Percentiles rank a stretch among this genome's conserved stretches.
phyloP scores from a whole-genome alignment of 2,888 invertebrate species.

The Cephus pulcher region DNA sequence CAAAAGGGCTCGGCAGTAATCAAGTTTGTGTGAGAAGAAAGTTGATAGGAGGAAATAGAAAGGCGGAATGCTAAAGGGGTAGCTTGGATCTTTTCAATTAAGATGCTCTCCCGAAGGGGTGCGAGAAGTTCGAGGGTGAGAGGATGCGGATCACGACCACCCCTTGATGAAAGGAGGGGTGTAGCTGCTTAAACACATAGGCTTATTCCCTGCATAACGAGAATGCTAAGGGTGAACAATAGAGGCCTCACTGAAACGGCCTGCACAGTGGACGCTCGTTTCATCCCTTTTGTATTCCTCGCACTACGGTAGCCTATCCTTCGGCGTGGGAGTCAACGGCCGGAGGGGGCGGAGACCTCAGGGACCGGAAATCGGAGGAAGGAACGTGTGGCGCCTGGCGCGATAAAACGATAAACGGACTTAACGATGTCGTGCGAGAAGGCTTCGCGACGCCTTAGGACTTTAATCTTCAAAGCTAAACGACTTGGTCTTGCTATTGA shows the following conservation, averaged over 20 bases:
- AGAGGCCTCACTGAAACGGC: background rate
- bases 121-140: background rate
- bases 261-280: background rate
- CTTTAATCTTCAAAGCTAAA: constrained; percentile 46
- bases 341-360: background rate
- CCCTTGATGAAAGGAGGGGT: background rate
- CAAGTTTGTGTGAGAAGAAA: background rate
- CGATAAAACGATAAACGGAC: constrained; percentile 15
- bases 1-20: background rate
- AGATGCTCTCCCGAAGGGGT: background rate
- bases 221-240: constrained; percentile 9
- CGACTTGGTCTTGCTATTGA: constrained; percentile 46
- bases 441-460: constrained; percentile 50
- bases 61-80: background rate
- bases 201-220: constrained; percentile 3
- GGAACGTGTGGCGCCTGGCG: constrained; percentile 2
- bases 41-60: background rate
- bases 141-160: background rate
- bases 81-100: background rate
- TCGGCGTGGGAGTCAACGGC: background rate
- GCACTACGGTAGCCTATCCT: background rate
- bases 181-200: background rate
- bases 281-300: background rate
- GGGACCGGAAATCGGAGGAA: background rate
- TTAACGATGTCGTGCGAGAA: constrained; percentile 53